These are phyloP conservation scores for Euclidia mi DNA, from an alignment of 2,888 invertebrate species.

Conservation along the genomic window DNA sequence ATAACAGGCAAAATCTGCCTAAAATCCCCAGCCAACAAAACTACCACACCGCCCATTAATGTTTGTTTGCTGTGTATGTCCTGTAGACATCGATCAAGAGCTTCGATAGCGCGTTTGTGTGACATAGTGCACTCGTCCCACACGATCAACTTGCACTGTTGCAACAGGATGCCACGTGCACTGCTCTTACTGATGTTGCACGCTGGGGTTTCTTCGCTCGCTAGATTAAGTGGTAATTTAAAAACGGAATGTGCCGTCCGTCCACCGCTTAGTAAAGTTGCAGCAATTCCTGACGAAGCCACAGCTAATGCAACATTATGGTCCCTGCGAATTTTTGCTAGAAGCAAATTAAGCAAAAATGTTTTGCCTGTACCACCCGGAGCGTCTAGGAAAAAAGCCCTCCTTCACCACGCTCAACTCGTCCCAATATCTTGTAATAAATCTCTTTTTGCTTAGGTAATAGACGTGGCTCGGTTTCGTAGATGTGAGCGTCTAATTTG, in stretches of 20 bases:
- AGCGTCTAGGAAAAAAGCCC: conserved; percentile 35
- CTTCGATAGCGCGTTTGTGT: conserved; percentile 37
- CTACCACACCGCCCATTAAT: conserved; percentile 30
- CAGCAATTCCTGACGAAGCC: conserved; percentile 35
- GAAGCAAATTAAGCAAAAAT: conserved; percentile 41
- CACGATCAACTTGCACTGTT: conserved; percentile 39
- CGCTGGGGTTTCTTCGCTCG: conserved; percentile 41
- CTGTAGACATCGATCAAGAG: conserved; percentile 32
- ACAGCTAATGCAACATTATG: conserved; percentile 34
- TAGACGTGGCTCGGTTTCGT: conserved; percentile 51
- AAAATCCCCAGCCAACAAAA: conserved; percentile 26
- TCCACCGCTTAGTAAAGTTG: conserved; percentile 33
- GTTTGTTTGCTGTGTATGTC: conserved; percentile 29
- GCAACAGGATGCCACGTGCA: conserved; percentile 31
- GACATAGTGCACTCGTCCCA: conserved; percentile 55
- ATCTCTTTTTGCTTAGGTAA: conserved; percentile 36
- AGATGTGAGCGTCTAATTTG: conserved; percentile 47
- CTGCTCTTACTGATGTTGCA: conserved; percentile 44
- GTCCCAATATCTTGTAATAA: conserved; percentile 19
- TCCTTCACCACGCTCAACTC: conserved; percentile 11
- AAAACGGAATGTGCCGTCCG: conserved; percentile 43
- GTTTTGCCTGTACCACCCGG: conserved; percentile 49
- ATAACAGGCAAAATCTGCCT: conserved; percentile 41
- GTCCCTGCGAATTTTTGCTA: conserved; percentile 34
- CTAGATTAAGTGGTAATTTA: conserved; percentile 43